Conservation (phyloP, 2,888 invertebrate species). For the Drosophila sordidula region DNA sequence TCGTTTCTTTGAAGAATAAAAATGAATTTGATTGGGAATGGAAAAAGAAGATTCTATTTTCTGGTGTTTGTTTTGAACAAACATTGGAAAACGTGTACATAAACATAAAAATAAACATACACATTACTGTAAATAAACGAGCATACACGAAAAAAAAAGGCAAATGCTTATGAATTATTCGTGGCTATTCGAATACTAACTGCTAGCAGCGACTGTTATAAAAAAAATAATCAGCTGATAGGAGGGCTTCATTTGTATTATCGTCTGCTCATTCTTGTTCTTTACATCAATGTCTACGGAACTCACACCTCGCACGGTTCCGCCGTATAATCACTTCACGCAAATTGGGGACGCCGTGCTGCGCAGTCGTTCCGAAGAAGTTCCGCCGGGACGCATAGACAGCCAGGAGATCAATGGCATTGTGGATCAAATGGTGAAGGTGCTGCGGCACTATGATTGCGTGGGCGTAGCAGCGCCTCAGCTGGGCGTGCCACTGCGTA, state of each 20-base stretch:
- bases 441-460: constrained; percentile 87
- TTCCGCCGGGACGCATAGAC: constrained; percentile 86
- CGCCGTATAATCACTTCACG: constrained; percentile 90
- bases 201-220: constrained; percentile 9
- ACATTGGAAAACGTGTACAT: no score
- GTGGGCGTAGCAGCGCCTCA: constrained; percentile 91
- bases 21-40: neutral
- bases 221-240: constrained; percentile 21
- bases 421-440: constrained; percentile 87
- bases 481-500: constrained; percentile 89
- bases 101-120: neutral
- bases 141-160: neutral
- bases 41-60: neutral
- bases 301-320: constrained; percentile 64
- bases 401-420: constrained; percentile 86
- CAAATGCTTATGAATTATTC: neutral
- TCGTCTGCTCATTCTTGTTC: neutral
- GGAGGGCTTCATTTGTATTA: neutral
- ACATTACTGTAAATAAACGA: neutral
- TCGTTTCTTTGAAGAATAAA: constrained; percentile 39
- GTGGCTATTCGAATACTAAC: neutral
- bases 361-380: constrained; percentile 86
- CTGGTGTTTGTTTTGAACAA: neutral
- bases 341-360: constrained; percentile 92
- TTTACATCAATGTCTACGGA: constrained; percentile 37